Evolutionary conservation across 2,113 vertebrate species (phyloP).

Genomic region (Tyrannus savana): DNA sequence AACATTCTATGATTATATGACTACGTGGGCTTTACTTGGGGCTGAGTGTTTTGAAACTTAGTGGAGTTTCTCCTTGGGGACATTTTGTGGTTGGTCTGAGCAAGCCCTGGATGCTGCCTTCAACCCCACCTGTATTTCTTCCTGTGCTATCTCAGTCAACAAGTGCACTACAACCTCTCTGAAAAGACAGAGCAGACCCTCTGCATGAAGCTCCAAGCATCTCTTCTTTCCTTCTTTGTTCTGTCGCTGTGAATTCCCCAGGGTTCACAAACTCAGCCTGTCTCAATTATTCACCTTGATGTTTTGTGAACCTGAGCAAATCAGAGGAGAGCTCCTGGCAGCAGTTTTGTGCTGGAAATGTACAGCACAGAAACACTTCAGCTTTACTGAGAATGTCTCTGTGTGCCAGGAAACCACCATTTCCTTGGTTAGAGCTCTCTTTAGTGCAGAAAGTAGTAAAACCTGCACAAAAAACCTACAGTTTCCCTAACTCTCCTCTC

Average conservation of each 20-base stretch:
- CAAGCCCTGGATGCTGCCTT: background rate
- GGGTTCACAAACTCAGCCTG: background rate
- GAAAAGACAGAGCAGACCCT: background rate
- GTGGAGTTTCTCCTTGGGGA: background rate
- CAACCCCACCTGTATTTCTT: background rate
- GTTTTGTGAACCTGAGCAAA: slow-evolving; percentile 17
- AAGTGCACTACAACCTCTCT: background rate
- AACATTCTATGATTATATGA: background rate
- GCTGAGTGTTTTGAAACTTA: background rate
- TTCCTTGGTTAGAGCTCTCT: background rate
- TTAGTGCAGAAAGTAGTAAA: background rate
- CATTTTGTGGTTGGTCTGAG: background rate
- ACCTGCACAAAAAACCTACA: background rate
- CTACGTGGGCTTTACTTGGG: rapidly evolving
- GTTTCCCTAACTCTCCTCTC: background rate
- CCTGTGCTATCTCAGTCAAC: background rate
- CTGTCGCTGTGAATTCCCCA: background rate
- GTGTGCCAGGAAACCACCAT: slow-evolving; percentile 8
- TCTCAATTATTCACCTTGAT: slow-evolving; percentile 34
- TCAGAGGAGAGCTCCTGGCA: slow-evolving; percentile 15
- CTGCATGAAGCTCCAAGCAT: background rate
- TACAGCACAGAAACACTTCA: background rate
- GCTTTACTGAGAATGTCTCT: background rate
- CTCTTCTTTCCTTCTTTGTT: background rate
- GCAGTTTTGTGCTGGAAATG: background rate